Evolutionary conservation across 2,113 vertebrate species (phyloP).

Genomic region (Vulpes lagopus): DNA sequence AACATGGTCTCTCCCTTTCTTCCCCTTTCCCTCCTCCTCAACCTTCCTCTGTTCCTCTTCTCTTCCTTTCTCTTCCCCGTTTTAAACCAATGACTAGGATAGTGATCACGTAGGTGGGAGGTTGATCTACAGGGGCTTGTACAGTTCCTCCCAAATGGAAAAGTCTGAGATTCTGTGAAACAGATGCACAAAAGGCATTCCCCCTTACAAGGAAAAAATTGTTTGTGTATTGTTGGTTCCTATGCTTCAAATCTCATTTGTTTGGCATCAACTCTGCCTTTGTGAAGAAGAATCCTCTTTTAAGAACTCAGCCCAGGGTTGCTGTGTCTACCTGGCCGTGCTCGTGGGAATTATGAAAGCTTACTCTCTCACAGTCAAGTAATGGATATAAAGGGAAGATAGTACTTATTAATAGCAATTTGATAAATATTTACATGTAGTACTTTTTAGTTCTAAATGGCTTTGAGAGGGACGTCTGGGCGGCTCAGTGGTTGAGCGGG

Average conservation of each 20-base stretch:
- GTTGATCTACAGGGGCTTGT: neutral
- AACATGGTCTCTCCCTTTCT: neutral
- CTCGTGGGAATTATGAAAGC: neutral
- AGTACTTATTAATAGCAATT: neutral
- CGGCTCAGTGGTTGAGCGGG: too few species aligned
- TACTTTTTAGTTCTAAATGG: constrained; percentile 32
- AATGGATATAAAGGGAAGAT: neutral
- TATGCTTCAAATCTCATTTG: neutral
- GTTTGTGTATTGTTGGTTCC: neutral
- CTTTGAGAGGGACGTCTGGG: neutral
- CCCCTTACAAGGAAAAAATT: neutral
- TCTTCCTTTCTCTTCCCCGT: neutral
- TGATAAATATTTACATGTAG: neutral
- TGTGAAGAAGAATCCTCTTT: neutral
- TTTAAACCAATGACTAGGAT: neutral
- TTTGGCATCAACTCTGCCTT: neutral
- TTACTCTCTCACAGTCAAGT: neutral
- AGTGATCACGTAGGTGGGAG: neutral
- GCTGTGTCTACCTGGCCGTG: neutral
- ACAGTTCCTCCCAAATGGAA: neutral
- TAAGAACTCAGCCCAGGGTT: neutral
- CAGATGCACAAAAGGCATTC: neutral
- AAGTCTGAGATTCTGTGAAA: neutral
- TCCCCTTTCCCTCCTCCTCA: neutral
- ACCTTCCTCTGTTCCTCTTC: neutral